Base-by-base conservation (phyloP, 2,888 invertebrate species). In the Chelonus formosanus region DNA sequence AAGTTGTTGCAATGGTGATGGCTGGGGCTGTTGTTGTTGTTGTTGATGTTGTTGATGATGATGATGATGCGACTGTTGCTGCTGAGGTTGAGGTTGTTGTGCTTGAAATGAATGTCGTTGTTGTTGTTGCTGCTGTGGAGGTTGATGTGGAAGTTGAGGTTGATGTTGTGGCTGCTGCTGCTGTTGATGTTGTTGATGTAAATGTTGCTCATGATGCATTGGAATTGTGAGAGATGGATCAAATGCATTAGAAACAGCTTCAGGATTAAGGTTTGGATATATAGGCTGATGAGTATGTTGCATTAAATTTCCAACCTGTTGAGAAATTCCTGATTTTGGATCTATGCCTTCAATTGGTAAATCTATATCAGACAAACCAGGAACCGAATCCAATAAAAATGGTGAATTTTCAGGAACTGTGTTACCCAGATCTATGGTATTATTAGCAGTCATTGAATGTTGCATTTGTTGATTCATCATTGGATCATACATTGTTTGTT, bases 351-450 rank as follows among this genome's bases (percentile, higher is more conserved):
- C 82, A 8, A 83, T 78, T 1, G 83, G 79, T 67, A 84, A 63
- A 61, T 82, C 81, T 8, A 84, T 80, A n/a, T 84, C 84, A 0
- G 84, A 76, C 52, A 84, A 73, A 53, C 77, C 79, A 10, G 80
- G 73, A 3, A 78, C 78, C 0, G 82, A 78, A 67, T 84, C 82
- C 0, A 84, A 70, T 10, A 81, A 68, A 65, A 81, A 82, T 43
- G 77, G 82, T 40, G 77, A 80, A 68, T 76, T 78, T 44, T 82
- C 78, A 36, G 78, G 77, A 3, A 75, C 73, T 0, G 74, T 66
- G 56, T 71, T 75, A 35, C 74, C 74, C 3, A 79, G 72, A 44
- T 75, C 76, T 70, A 81, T 71, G 4, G 74, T 62, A 48, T 78
- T 77, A 68, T 73, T 72, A 52, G 72, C 75, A 7, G 73, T 71